Conservation (phyloP, 92 coral and sea anemone species). For the Phymanthus crucifer region DNA sequence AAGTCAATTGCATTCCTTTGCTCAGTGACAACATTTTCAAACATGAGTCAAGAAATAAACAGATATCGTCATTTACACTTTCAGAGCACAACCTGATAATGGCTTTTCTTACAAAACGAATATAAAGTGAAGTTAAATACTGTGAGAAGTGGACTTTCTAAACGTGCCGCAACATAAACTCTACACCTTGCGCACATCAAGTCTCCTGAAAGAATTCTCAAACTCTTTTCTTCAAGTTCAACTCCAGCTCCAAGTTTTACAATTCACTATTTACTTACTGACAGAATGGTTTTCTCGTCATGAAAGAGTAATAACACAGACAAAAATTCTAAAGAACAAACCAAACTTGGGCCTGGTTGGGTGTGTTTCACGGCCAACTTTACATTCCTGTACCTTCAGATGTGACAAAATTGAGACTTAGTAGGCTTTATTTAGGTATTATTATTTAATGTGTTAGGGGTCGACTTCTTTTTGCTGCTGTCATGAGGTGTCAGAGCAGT, state of each 20-base stretch:
- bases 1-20: too few species aligned
- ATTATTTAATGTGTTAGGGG: neutral
- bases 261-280: conserved; percentile 24
- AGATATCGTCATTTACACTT: too few species aligned
- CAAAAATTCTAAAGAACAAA: conserved; percentile 67
- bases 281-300: conserved; percentile 26
- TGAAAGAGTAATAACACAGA: conserved; percentile 3
- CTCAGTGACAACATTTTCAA: too few species aligned
- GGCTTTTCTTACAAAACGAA: neutral
- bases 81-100: too few species aligned
- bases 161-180: too few species aligned
- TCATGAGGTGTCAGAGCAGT: neutral
- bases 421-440: conserved; percentile 7
- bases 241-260: neutral
- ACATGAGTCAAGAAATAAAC: too few species aligned
- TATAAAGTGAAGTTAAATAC: neutral
- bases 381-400: conserved; percentile 72
- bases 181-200: neutral
- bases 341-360: conserved; percentile 85
- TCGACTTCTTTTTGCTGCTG: neutral
- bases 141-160: neutral
- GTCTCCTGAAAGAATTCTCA: neutral
- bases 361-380: conserved; percentile 68
- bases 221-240: neutral
- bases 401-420: conserved; percentile 73